These are phyloP conservation scores for Phorcus lineatus DNA, from an alignment of 2,888 invertebrate genomes.

Conservation along the genomic window DNA sequence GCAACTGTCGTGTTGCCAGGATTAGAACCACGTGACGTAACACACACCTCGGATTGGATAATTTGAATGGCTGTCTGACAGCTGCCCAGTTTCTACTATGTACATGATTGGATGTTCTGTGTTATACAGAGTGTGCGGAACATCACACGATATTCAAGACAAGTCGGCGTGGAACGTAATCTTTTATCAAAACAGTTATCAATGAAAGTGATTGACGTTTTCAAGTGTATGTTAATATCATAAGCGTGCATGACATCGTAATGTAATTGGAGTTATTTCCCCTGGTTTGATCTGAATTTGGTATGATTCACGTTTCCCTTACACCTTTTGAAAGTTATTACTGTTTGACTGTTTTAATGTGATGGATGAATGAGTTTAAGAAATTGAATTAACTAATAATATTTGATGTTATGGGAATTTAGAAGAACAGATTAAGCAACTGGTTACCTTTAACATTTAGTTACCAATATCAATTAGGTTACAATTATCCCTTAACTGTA, in stretches of 20 bases:
- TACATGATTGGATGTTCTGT: not conserved
- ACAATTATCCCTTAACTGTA: no score
- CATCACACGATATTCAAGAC: not conserved
- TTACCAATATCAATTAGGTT: no score
- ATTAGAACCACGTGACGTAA: constrained; percentile 1
- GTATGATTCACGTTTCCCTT: no score
- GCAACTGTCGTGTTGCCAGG: not conserved
- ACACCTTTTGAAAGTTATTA: no score
- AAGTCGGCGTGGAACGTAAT: not conserved
- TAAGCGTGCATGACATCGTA: not conserved
- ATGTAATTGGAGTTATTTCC: not conserved
- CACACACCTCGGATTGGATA: not conserved
- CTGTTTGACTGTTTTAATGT: no score
- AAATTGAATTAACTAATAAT: no score
- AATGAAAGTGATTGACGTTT: not conserved
- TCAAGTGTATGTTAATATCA: constrained; percentile 4
- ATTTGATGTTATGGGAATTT: no score
- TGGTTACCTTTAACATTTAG: no score
- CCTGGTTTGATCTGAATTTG: not conserved
- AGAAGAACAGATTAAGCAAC: no score
- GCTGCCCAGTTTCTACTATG: not conserved
- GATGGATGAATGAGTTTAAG: no score
- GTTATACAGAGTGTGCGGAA: not conserved
- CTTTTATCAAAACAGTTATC: not conserved
- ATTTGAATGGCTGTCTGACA: not conserved